These are phyloP conservation scores for Epinephelus cyanopodus DNA, from an alignment of 2,113 vertebrate species.

Conservation along the genomic window DNA sequence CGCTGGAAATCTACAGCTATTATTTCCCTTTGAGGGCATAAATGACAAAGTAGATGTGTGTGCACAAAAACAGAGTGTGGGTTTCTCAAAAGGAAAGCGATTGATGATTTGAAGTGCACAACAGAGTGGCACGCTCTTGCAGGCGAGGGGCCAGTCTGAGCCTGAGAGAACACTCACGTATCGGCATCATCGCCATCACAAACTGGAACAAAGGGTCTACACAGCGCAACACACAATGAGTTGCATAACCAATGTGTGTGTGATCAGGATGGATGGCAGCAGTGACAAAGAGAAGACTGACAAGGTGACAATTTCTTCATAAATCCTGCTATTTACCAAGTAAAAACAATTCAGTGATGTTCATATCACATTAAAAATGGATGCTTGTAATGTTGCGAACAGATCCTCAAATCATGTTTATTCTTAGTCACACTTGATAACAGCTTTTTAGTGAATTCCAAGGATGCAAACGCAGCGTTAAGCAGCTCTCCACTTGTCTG, in stretches of 20 bases:
- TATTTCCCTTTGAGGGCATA: slow-evolving; percentile 15
- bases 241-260: slow-evolving; percentile 58
- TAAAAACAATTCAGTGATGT: not conserved
- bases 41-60: slow-evolving; percentile 32
- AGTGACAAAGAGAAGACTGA: slow-evolving; percentile 24
- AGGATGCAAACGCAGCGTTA: slow-evolving; percentile 20
- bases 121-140: not conserved
- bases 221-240: slow-evolving; percentile 25
- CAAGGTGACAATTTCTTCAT: not conserved
- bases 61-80: not conserved
- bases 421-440: slow-evolving; percentile 22
- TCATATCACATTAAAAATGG: not conserved
- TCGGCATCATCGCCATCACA: slow-evolving; percentile 34
- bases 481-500: slow-evolving; percentile 35
- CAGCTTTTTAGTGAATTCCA: slow-evolving; percentile 11
- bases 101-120: slow-evolving; percentile 57
- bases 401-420: slow-evolving; percentile 30
- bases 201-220: slow-evolving; percentile 44
- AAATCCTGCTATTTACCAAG: not conserved
- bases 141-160: slow-evolving; percentile 21
- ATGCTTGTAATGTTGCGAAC: not conserved
- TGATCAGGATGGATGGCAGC: slow-evolving; percentile 27
- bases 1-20: not conserved
- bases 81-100: slow-evolving; percentile 30
- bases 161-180: slow-evolving; percentile 36